Percentiles rank a stretch among this genome's conserved stretches.
These are phyloP conservation scores for Pteronotus mesoamericanus DNA, from an alignment of 2,797 vertebrate genomes.

Conservation along the genomic window DNA sequence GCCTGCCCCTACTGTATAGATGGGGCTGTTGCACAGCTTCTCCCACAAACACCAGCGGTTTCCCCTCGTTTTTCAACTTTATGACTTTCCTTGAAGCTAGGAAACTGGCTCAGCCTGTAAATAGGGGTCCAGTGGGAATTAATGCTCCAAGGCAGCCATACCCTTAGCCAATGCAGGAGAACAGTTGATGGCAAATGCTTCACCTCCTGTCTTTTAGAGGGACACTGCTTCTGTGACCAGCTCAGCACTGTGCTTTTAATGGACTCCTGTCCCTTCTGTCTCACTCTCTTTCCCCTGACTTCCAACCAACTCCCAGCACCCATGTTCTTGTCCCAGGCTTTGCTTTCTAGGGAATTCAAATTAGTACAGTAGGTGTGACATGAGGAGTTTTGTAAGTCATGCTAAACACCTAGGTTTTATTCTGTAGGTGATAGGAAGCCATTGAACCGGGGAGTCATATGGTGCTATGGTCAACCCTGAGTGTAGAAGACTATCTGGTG, in stretches of 20 bases:
- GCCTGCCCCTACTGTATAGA: background rate
- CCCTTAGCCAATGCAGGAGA: background rate
- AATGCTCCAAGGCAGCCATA: background rate
- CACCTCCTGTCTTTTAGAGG: background rate
- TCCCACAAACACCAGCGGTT: background rate
- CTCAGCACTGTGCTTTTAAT: background rate
- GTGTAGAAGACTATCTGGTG: background rate
- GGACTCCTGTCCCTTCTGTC: background rate
- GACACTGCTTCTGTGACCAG: background rate
- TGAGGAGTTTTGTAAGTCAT: background rate
- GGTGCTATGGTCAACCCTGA: background rate
- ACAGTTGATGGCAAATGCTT: background rate
- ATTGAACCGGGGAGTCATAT: background rate
- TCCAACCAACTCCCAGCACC: background rate
- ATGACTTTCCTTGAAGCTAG: background rate
- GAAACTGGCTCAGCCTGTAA: background rate
- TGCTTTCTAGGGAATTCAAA: background rate
- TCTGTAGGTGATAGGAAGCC: background rate
- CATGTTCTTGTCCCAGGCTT: background rate
- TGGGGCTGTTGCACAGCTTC: background rate
- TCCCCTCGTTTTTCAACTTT: background rate
- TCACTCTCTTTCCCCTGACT: background rate
- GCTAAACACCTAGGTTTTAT: background rate
- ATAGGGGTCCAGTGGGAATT: background rate
- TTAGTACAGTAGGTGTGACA: background rate